Evolutionary conservation across 2,888 invertebrate species (phyloP).

Genomic region (Phlogophora meticulosa): DNA sequence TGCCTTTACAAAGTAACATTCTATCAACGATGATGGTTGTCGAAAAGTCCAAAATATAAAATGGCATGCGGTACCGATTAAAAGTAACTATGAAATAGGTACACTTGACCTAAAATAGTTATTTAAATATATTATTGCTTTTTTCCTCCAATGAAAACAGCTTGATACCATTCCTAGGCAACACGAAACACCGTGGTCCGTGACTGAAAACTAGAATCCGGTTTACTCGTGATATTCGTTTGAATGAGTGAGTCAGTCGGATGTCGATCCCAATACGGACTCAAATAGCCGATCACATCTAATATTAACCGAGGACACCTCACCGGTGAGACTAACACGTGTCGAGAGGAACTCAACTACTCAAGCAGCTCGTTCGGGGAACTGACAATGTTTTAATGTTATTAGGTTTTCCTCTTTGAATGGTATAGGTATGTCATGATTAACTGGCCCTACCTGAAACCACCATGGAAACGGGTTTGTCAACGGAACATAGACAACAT

Average conservation of each 20-base stretch:
- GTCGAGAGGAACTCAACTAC: conserved; percentile 23
- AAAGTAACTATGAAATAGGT: no score
- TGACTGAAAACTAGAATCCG: conserved; percentile 35
- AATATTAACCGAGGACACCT: conserved; percentile 63
- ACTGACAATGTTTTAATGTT: conserved; percentile 11
- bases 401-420: conserved; percentile 11
- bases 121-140: neutral
- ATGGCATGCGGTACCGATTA: no score
- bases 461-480: no score
- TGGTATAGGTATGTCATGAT: neutral
- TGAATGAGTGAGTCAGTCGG: conserved; percentile 61
- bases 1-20: no score
- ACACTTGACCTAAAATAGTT: neutral
- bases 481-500: no score
- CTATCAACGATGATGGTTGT: no score
- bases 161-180: neutral
- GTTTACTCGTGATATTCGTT: conserved; percentile 31
- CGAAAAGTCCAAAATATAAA: no score
- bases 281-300: conserved; percentile 58
- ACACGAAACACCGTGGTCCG: conserved; percentile 12
- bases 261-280: conserved; percentile 62
- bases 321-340: conserved; percentile 57
- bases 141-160: neutral
- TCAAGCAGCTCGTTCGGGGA: conserved; percentile 12
- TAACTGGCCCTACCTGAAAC: neutral